Evolutionary conservation across 2,888 invertebrate genomes (phyloP).

Genomic region (Hypercompe scribonia): DNA sequence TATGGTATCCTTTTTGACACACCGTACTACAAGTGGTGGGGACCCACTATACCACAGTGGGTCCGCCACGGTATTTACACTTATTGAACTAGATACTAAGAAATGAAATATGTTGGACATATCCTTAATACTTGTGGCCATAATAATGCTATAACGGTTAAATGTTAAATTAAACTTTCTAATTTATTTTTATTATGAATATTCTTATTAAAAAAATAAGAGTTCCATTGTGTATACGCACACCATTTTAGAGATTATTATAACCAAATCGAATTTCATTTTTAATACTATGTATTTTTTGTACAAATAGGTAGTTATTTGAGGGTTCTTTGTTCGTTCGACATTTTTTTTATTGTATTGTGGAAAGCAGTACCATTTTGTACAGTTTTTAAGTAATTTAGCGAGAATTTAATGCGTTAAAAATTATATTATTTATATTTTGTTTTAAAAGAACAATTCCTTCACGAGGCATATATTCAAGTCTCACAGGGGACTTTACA

Average conservation of each 20-base stretch:
- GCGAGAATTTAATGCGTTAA: neutral
- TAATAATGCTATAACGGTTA: neutral
- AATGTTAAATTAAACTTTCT: neutral
- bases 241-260: slow-evolving; percentile 5
- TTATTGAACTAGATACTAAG: neutral
- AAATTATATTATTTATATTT: no score
- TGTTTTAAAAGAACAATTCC: no score
- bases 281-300: neutral
- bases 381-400: neutral
- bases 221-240: neutral
- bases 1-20: neutral
- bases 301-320: neutral
- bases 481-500: no score
- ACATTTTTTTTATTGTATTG: neutral
- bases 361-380: neutral
- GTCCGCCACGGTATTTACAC: neutral
- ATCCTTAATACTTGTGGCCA: neutral
- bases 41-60: neutral
- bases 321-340: neutral
- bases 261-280: neutral
- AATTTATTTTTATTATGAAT: neutral
- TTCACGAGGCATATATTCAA: no score
- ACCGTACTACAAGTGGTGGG: no score
- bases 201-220: neutral
- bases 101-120: neutral